These are phyloP conservation scores for Nemapogon koenigi DNA, from an alignment of 2,888 invertebrate species.

Conservation along the genomic window DNA sequence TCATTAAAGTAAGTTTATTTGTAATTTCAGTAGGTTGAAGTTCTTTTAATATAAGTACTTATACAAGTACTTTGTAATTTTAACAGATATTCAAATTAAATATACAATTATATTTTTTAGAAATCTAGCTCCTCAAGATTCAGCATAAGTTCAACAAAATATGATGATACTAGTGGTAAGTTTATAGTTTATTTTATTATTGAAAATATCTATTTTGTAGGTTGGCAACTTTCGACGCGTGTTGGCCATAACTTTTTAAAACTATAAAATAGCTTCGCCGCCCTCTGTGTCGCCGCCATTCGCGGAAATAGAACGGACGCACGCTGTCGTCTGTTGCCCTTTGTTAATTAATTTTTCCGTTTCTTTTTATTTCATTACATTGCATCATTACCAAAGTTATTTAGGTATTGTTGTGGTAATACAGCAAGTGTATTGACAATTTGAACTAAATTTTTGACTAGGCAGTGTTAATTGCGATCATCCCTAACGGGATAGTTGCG, in stretches of 20 bases:
- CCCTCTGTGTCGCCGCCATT: background rate
- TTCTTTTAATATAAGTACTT: background rate
- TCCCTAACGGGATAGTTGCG: constrained; percentile 61
- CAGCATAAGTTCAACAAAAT: constrained; percentile 34
- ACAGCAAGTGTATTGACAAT: constrained; percentile 18
- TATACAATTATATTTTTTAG: constrained; percentile 23
- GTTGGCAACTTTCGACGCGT: too few relatives aligned
- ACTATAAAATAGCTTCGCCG: background rate
- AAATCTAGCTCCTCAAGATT: constrained; percentile 37
- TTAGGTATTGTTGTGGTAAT: constrained; percentile 17
- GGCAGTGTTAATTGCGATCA: constrained; percentile 45
- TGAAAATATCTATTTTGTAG: background rate
- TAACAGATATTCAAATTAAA: background rate
- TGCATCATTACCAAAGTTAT: constrained; percentile 6
- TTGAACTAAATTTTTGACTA: constrained; percentile 5
- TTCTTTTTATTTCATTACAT: constrained; percentile 39
- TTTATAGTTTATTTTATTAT: constrained; percentile 6
- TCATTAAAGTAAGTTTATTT: constrained; percentile 39
- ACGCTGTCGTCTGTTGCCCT: constrained; percentile 41
- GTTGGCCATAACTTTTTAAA: too few relatives aligned
- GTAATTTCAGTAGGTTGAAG: background rate
- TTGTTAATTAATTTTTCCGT: constrained; percentile 49
- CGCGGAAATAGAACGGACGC: constrained; percentile 30
- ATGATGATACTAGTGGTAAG: constrained; percentile 44
- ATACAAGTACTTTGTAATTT: background rate